Evolutionary conservation across 2,113 vertebrate species (phyloP).

Genomic region (Anguilla japonica): DNA sequence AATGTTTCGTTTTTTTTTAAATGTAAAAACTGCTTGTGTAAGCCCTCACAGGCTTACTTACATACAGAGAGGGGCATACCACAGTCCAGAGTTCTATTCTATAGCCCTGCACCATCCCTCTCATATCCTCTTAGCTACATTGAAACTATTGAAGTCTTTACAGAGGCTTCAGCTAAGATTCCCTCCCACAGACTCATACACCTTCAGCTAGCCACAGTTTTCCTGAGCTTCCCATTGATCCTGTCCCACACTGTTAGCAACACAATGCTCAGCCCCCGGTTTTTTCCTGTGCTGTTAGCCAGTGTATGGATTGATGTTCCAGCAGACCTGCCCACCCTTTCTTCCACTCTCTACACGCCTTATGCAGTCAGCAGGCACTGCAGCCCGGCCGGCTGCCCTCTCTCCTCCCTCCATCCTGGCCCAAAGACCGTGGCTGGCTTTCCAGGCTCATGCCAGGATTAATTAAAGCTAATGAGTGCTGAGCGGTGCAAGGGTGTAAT

Average conservation of each 20-base stretch:
- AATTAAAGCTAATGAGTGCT: conserved; percentile 56
- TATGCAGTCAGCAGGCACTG: not conserved
- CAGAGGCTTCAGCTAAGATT: not conserved
- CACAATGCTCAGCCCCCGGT: not conserved
- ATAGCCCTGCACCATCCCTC: not conserved
- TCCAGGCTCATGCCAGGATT: conserved; percentile 53
- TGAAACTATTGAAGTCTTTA: not conserved
- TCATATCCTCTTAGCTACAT: not conserved
- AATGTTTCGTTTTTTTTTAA: too few relatives aligned
- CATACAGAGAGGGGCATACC: not conserved
- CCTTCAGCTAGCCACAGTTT: not conserved
- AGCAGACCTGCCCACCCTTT: not conserved
- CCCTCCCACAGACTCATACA: not conserved
- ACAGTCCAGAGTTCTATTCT: not conserved
- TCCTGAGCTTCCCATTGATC: not conserved
- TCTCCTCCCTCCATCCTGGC: conserved; percentile 29
- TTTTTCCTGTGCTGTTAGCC: not conserved
- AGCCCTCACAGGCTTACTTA: not conserved
- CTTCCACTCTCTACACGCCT: not conserved
- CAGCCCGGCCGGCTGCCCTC: not conserved
- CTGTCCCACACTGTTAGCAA: not conserved
- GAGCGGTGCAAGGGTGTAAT: conserved; percentile 56
- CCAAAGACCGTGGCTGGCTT: conserved; percentile 47
- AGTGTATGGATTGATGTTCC: not conserved
- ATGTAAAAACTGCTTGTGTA: not conserved